Base-by-base conservation (phyloP, 2,888 invertebrate genomes). In the Melieria crassipennis region DNA sequence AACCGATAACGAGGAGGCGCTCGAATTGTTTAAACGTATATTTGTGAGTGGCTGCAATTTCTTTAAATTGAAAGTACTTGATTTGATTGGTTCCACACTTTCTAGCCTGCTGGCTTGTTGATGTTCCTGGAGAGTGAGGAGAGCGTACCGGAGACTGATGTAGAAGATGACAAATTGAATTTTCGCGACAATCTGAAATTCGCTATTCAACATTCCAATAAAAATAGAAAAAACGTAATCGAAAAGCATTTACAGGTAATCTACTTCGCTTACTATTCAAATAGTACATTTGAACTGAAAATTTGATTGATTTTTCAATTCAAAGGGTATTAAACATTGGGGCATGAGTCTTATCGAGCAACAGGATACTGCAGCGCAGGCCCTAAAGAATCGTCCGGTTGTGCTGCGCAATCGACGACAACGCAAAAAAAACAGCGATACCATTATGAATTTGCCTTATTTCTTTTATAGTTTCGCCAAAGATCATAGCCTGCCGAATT, bases 401-500 rank as follows among this genome's bases (percentile, higher is more conserved):
- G 95, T 98, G 4, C 88, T 99, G 79, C 89, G 99, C 52, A 93
- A 97, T 80, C 89, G 98, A 6, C 89, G 99, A 42, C 96, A 87
- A 57, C 85, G 86, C 68, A 87, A 87, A 78, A 86, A 86, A 74
- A 84, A 80, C 16, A 79, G 80, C 0, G 87, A 87, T 30, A 76
- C 78, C 11, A 77, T 86, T 67, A 78, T 86, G 16, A 87, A 87
- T 80, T 79, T 87, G 95, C 91, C 92, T 65, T 89, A 96, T 77
- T 98, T 99, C 88, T 99, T 97, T 88, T 96, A 95, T 87, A 94
- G 96, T 87, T 99, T 99, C 87, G 92, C 92, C 82, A 91, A 92
- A 83, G 98, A 99, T 88, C 99, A 99, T 85, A 93, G 95, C 71
- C 90, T 96, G 85, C 96, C 99, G 0, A 98, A 99, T 88, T 90